Evolutionary conservation across 2,888 invertebrate species (phyloP).

Genomic region (Drosophila parthenogenetica): DNA sequence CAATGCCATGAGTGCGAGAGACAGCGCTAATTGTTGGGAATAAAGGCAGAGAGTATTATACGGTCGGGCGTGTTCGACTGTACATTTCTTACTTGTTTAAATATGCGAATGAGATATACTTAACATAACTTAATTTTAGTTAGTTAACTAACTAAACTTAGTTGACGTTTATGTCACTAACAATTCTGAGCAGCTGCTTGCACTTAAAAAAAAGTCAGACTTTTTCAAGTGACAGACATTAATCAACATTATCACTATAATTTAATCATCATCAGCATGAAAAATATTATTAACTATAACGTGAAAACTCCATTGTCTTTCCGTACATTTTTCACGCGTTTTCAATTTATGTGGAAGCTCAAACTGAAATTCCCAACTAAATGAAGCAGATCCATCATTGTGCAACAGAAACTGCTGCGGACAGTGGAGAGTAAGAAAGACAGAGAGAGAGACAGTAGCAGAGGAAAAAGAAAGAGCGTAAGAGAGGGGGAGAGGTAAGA

Average conservation of each 20-base stretch:
- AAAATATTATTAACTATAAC: background rate
- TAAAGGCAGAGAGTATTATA: no score
- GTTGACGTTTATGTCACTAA: background rate
- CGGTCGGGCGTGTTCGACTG: no score
- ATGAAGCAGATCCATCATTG: slow-evolving; percentile 71
- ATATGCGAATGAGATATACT: no score
- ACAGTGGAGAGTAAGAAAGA: background rate
- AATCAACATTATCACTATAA: slow-evolving; percentile 8
- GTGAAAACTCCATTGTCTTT: slow-evolving; percentile 4
- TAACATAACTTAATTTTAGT: no score
- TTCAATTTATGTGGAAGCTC: slow-evolving; percentile 42
- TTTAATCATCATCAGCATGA: slow-evolving; percentile 4
- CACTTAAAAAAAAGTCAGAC: background rate
- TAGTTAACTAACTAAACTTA: no score
- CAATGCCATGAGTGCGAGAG: no score
- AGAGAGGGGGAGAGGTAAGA: background rate
- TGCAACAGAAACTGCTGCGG: slow-evolving; percentile 21
- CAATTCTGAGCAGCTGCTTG: slow-evolving; percentile 7
- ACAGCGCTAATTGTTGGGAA: no score
- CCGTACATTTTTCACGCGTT: slow-evolving; percentile 39
- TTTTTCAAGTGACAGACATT: slow-evolving; percentile 5
- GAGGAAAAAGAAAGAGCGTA: no score
- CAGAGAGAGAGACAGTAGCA: background rate
- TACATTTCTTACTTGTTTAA: no score
- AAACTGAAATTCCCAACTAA: slow-evolving; percentile 54